Base-by-base conservation (phyloP, 2,888 invertebrate genomes). In the Troilus luridus region DNA sequence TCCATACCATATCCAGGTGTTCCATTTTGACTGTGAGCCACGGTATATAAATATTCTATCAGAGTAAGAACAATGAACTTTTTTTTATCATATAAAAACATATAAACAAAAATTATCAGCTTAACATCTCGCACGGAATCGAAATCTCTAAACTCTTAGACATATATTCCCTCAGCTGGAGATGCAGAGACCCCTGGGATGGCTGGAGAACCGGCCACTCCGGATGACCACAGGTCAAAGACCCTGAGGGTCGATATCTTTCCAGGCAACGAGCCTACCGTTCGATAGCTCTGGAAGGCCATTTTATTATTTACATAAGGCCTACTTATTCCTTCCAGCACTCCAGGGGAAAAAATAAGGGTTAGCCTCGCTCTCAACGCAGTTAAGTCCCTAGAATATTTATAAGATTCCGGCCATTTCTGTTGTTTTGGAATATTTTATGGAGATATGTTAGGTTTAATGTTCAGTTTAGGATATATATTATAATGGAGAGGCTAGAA, bases 241-340 rank as follows among this genome's bases (percentile, higher is more conserved):
- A 85, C 85, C 85, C 85, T n/a, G 56, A 85, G 85, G 81, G 56
- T 85, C 85, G 85, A 85, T 85, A 85, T 58, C 56, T 85, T 85
- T 85, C 85, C 85, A 85, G 85, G 85, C 85, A 85, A 85, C 85
- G 56, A 56, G 11, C 85, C n/a, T 21, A 0, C 3, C 54, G 85
- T 85, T 85, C 85, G 85, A 85, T 85, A 85, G n/a, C 41, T 21
- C 85, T 85, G 85, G 85, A 85, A 85, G 72, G 72, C 72, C 41
- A 14, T 77, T 77, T 77, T 77, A 77, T 77, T 77, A 77, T 77
- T 77, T 77, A 77, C 72, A 77, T 77, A 41, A 77, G 72, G 17
- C 72, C 72, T 77, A 27, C 27, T 41, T 41, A 41, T 27, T 77
- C 72, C 17, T 77, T 77, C 72, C 72, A 77, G 72, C 41, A 19